Conservation (phyloP, 2,888 invertebrate species). For the Nemoura dubitans region DNA sequence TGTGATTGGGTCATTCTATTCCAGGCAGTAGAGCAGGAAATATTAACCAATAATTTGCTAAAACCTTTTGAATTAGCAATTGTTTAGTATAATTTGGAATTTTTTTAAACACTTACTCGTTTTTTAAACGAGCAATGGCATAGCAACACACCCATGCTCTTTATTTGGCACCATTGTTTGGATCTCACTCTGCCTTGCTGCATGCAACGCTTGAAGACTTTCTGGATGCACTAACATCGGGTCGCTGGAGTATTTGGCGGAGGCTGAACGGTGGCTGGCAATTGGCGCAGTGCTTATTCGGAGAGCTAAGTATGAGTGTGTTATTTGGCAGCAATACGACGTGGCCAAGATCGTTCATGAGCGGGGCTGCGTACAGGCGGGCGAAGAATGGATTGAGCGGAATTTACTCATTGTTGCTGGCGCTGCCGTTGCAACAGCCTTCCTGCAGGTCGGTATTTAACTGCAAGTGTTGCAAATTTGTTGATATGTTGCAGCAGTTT, state of each 20-base stretch:
- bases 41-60: too few relatives aligned
- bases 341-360: constrained; percentile 83
- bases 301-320: constrained; percentile 34
- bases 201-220: not conserved
- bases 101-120: too few relatives aligned
- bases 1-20: too few relatives aligned
- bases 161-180: not conserved
- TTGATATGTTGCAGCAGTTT: too few relatives aligned
- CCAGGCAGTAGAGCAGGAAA: too few relatives aligned
- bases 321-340: constrained; percentile 72
- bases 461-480: constrained; percentile 4
- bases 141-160: not conserved
- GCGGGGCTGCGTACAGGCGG: constrained; percentile 92
- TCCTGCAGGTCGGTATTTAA: constrained; percentile 85
- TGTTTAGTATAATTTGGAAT: too few relatives aligned
- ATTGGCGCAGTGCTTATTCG: not conserved
- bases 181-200: not conserved
- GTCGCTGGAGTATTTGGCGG: not conserved
- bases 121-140: too few relatives aligned
- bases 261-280: not conserved
- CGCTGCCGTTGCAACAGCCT: constrained; percentile 86
- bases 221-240: not conserved
- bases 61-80: too few relatives aligned
- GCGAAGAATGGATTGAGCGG: constrained; percentile 94
- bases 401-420: constrained; percentile 94